Conservation (phyloP, 37 sponge, comb jelly and placozoan species). For the Bolinopsis microptera region DNA sequence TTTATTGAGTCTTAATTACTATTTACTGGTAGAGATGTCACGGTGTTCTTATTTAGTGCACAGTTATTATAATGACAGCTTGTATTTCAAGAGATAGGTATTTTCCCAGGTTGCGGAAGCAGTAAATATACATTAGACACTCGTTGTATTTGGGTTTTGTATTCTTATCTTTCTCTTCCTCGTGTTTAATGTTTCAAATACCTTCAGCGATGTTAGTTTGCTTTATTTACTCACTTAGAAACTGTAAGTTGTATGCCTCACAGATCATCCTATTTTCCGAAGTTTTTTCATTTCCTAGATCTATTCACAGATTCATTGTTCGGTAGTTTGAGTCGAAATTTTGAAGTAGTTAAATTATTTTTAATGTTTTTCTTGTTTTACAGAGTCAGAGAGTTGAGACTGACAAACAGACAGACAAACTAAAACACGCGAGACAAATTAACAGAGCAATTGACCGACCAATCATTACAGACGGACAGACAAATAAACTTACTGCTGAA, state of each 20-base stretch:
- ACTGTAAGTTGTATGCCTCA: too few species aligned
- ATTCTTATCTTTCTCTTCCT: background rate
- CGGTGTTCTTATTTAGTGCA: background rate
- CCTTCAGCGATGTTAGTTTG: too few species aligned
- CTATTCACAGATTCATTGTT: too few species aligned
- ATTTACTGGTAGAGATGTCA: background rate
- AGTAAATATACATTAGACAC: background rate
- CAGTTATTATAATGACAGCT: background rate
- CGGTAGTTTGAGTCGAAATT: too few species aligned
- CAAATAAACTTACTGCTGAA: background rate
- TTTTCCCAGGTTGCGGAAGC: background rate
- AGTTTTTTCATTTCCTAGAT: too few species aligned
- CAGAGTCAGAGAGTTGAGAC: too few species aligned
- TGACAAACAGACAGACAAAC: background rate
- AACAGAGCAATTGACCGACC: too few species aligned
- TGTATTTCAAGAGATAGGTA: background rate
- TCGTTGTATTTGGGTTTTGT: background rate
- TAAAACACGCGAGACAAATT: background rate
- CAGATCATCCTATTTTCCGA: too few species aligned
- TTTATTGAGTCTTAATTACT: background rate
- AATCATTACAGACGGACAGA: background rate
- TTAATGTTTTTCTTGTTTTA: too few species aligned
- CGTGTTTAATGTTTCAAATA: background rate
- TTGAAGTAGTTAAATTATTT: too few species aligned
- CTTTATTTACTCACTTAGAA: too few species aligned